Evolutionary conservation across 2,797 vertebrate genomes (phyloP), one percentile per base, ranked within the genome.

Genomic region (Rhynchotus rufescens): DNA sequence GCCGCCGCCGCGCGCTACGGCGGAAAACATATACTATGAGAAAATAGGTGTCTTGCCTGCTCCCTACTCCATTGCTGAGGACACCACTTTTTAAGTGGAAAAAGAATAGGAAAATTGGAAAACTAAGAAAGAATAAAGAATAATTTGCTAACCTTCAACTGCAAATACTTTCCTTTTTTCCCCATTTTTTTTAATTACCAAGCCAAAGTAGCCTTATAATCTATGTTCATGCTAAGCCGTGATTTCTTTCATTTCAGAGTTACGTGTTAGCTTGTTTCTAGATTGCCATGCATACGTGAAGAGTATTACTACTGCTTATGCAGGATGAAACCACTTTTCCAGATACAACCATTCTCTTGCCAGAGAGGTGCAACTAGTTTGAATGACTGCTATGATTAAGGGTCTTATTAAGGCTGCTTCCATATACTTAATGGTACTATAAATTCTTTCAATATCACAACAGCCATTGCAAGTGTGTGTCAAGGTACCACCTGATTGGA

Each of bases 1-100:
- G 60, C 47, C 20, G 20, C 3, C 10, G 0, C 2, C 7, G 6
- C 3, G 0, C 25, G 1, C 2, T 1, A 4, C 0, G 1, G 6
- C 14, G 22, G 28, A 67, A 67, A 15, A 54, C 4, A 26, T 36
- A 15, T 68, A 13, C 9, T 79, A 16, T 40, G 38, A 73, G 66
- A 84, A 73, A 15, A 36, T 4, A 32, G 26, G 6, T 11, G 42
- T 76, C 25, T 47, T 82, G 49, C 9, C 16, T 42, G 12, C 30
- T 71, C 56, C 9, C 42, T 76, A 34, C 34, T 51, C 45, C 74
- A 22, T 82, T 47, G 84, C 9, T 19, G 66, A 69, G 40, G 45
- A 61, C 13, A 47, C 17, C 8, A 25, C 9, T 38, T 76, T 54
- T 76, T 30, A 47, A 54, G 21, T 49, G 22, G 23, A 22, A 68